phyloP scores from a whole-genome alignment of 2,113 vertebrate species.

The Xiphophorus couchianus region DNA sequence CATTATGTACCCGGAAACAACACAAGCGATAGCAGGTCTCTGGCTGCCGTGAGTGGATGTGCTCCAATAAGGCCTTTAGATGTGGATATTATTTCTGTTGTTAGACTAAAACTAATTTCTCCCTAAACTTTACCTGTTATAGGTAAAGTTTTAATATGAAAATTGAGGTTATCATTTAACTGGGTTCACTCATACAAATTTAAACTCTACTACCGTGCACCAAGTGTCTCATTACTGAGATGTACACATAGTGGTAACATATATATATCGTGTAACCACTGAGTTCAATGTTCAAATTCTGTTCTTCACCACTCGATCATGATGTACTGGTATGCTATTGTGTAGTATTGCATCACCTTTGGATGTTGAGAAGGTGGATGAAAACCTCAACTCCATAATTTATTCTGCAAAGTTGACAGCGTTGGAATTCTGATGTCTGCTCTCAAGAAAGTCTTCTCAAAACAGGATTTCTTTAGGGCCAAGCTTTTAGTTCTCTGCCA shows the following conservation, averaged over 20 bases:
- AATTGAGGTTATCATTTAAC: background rate
- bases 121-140: background rate
- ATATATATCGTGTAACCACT: background rate
- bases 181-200: background rate
- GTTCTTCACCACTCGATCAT: constrained; percentile 1
- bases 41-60: background rate
- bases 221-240: background rate
- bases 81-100: background rate
- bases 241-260: background rate
- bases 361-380: background rate
- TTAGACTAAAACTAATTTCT: background rate
- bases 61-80: background rate
- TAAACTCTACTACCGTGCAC: background rate
- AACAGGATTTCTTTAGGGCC: constrained; percentile 8
- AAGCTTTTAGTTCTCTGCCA: constrained; percentile 2
- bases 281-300: constrained; percentile 1
- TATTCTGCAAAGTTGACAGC: background rate
- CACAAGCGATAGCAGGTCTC: background rate
- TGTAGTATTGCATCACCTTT: constrained; percentile 18
- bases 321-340: constrained; percentile 6
- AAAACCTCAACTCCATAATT: constrained; percentile 6
- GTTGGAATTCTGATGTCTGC: background rate
- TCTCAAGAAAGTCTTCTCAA: constrained; percentile 10
- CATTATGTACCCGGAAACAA: background rate
- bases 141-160: background rate